phyloP scores from a whole-genome alignment of 2,113 vertebrate species.

The Lipotes vexillifer region DNA sequence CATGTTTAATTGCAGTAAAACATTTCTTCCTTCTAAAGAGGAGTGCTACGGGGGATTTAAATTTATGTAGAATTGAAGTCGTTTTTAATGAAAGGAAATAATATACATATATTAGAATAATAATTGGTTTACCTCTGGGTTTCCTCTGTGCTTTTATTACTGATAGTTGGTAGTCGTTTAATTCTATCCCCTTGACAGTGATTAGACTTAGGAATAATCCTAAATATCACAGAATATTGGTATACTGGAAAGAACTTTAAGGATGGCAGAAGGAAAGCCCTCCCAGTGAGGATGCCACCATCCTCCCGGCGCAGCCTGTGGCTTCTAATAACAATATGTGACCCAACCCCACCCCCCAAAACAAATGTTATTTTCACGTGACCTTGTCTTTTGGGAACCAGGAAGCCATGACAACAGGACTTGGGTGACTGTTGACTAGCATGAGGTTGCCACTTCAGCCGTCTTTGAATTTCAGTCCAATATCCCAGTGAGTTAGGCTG shows the following conservation, averaged over 20 bases:
- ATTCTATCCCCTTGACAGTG: background rate
- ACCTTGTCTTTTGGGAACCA: background rate
- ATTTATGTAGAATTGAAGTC: background rate
- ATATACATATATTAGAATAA: background rate
- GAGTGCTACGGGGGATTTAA: background rate
- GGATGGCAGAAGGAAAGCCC: background rate
- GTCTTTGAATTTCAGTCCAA: background rate
- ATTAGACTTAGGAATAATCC: background rate
- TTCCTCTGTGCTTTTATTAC: background rate
- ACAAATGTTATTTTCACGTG: background rate
- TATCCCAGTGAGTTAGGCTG: background rate
- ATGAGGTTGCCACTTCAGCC: background rate
- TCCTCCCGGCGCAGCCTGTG: too few species aligned
- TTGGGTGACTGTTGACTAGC: background rate
- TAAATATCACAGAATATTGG: background rate
- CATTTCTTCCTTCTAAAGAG: constrained; percentile 9
- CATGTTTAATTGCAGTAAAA: background rate
- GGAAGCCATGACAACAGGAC: background rate
- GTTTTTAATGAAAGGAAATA: background rate
- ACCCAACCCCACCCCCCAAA: background rate
- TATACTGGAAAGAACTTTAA: background rate
- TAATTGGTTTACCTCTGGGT: background rate
- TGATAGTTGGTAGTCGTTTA: background rate
- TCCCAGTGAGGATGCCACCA: too few species aligned
- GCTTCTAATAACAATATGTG: too few species aligned